Base-by-base conservation (phyloP, 2,797 vertebrate species). In the Amblyopsis hoosieri region DNA sequence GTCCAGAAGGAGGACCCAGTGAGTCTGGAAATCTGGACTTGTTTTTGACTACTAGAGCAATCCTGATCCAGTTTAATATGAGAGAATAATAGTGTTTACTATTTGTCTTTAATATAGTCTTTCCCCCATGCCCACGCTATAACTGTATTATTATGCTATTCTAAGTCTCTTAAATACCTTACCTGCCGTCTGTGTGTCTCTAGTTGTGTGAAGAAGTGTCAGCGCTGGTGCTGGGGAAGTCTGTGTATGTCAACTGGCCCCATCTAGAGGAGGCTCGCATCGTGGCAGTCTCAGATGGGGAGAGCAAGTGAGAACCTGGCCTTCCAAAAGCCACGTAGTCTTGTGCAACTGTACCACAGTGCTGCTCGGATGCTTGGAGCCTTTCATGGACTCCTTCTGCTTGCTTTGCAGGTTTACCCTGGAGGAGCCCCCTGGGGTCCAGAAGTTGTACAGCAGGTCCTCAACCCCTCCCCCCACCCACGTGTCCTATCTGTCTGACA, bases 241-340 rank as follows among this genome's bases (percentile, higher is more conserved):
- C 93, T 2, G 85, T 98, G 60, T 99, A 98, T 76, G 95, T 99
- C 68, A 97, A 96, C 84, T 99, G 98, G 98, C 98, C 98, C 51
- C 96, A 99, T 83, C 91, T 99, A 67, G 97, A 98, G 90, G 97
- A 99, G 90, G 96, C 97, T 62, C 93, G 96, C 65, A 91, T 97
- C 75, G 84, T 97, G 59, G 95, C 94, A 3, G 91, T 98, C 72
- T 96, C 95, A 5, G 96, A 99, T 64, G 96, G 96, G 66, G 94
- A 97, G 66, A 94, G 92, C 1, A 98, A 93, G 97, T 97, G 92
- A 91, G 94, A 82, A 1, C 50, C 13, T 52, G 50, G 8, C 50
- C 8, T 51, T 8, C 14, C 13, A 6, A 2, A 29, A 14, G 29
- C 6, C 12, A 19, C 45, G 1, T 3, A n/a, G 13, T 8, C 12